These are phyloP conservation scores for Xanthorhoe designata DNA, from an alignment of 2,888 invertebrate genomes.

Conservation along the genomic window DNA sequence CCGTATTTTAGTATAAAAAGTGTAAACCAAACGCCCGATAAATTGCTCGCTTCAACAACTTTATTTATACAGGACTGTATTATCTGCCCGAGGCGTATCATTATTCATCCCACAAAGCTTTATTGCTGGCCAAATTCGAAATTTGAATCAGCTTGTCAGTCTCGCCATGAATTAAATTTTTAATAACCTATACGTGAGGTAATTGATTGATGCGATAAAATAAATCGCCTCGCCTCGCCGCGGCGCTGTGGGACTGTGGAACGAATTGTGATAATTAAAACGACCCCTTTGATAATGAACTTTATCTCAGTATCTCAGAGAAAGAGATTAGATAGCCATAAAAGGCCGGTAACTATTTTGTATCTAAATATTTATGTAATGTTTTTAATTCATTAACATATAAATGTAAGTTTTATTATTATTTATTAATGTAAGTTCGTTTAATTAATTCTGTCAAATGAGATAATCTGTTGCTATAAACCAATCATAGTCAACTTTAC, in stretches of 20 bases:
- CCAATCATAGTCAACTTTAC: not conserved
- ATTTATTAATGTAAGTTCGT: constrained; percentile 5
- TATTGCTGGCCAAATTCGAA: constrained; percentile 62
- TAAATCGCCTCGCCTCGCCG: constrained; percentile 59
- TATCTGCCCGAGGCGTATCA: constrained; percentile 71
- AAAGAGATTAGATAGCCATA: constrained; percentile 8
- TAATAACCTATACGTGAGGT: constrained; percentile 67
- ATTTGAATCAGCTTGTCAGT: constrained; percentile 55
- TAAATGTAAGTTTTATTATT: no score
- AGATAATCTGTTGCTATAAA: not conserved
- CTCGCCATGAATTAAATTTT: constrained; percentile 68
- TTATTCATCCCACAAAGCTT: constrained; percentile 74
- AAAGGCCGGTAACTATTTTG: not conserved
- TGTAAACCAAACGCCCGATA: constrained; percentile 52
- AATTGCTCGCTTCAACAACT: constrained; percentile 76
- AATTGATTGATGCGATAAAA: constrained; percentile 79
- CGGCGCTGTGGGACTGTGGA: constrained; percentile 50
- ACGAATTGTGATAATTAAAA: constrained; percentile 68
- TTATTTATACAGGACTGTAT: constrained; percentile 73
- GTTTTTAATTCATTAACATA: not conserved
- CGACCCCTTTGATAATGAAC: constrained; percentile 33
- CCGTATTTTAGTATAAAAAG: constrained; percentile 36
- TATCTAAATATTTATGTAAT: constrained; percentile 1
- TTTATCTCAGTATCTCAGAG: constrained; percentile 23
- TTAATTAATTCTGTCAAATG: not conserved